Evolutionary conservation across 2,797 vertebrate genomes (phyloP), one percentile per base, ranked within the genome.

Genomic region (Sebastes nivosus): DNA sequence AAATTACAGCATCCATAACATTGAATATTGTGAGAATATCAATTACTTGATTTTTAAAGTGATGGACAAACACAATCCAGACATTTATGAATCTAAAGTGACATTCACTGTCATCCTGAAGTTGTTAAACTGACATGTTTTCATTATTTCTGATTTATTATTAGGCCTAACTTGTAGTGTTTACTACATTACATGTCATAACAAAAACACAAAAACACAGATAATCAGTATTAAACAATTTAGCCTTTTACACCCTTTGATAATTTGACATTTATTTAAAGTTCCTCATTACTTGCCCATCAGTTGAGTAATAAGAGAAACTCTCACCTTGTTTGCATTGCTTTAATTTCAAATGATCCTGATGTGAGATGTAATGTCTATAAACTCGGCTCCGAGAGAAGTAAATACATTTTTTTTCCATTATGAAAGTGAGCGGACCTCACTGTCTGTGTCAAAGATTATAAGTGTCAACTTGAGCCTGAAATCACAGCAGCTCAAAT

Each of bases 401-500:
- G 90, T 89, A 93, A 92, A 92, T 90, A 89, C 11, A 38, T 1
- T 14, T 50, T 71, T 90, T 42, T 85, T 88, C 75, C 87, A 87
- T 88, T 88, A 88, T 87, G 87, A 89, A 87, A 87, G 84, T 80
- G 87, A 88, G 80, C 77, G 24, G 83, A 86, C 91, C 87, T 90
- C 88, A 78, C 84, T 87, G 90, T 90, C 80, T 89, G 83, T 90
- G 92, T 93, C 93, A 93, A 84, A 94, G 93, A 93, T 91, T 90
- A 87, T 85, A 90, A 93, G 89, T 90, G 91, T 94, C 92, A 93
- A 87, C 90, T 88, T 92, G 83, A 91, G 91, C 88, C 92, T 92
- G 92, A 90, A 94, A 93, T 94, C 93, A 92, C 92, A 93, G 93
- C 88, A 90, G 93, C 91, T 91, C 90, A 91, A 90, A 95, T 95